These are phyloP conservation scores for Apogon hyalosoma DNA, from an alignment of 2,797 vertebrate genomes.

Conservation along the genomic window DNA sequence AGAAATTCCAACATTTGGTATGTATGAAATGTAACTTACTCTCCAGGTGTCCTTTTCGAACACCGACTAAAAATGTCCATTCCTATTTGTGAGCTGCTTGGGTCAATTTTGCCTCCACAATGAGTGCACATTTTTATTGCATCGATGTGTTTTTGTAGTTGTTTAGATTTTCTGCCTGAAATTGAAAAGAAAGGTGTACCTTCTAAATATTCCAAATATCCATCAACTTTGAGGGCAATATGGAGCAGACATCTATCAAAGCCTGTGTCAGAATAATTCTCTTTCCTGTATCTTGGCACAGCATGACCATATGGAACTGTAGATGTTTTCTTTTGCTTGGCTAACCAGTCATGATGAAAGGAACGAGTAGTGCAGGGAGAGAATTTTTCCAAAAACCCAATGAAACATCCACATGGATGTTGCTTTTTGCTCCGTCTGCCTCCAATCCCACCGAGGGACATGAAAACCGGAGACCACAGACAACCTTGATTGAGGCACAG, in stretches of 20 bases:
- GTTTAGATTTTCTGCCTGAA: constrained; percentile 16
- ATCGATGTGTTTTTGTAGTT: constrained; percentile 9
- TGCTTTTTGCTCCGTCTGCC: constrained; percentile 62
- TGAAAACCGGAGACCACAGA: constrained; percentile 70
- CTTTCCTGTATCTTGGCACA: constrained; percentile 69
- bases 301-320: constrained; percentile 69
- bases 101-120: constrained; percentile 16
- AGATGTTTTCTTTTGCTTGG: constrained; percentile 66
- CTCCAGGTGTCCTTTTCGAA: constrained; percentile 5
- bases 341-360: constrained; percentile 70
- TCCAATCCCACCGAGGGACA: constrained; percentile 71
- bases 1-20: constrained; percentile 45
- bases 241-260: constrained; percentile 49
- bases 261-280: constrained; percentile 52
- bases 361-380: constrained; percentile 21
- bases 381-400: constrained; percentile 54
- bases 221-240: constrained; percentile 50
- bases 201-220: constrained; percentile 45
- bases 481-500: constrained; percentile 78
- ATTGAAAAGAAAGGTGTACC: constrained; percentile 28
- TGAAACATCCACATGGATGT: constrained; percentile 66
- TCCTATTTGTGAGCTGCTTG: constrained; percentile 41
- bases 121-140: constrained; percentile 15
- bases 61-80: constrained; percentile 39
- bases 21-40: constrained; percentile 40